A percentile compares a stretch with the other conserved stretches of the same genome.
Conservation (phyloP, 1,140 invertebrate genomes). For the Grapholita molesta region DNA sequence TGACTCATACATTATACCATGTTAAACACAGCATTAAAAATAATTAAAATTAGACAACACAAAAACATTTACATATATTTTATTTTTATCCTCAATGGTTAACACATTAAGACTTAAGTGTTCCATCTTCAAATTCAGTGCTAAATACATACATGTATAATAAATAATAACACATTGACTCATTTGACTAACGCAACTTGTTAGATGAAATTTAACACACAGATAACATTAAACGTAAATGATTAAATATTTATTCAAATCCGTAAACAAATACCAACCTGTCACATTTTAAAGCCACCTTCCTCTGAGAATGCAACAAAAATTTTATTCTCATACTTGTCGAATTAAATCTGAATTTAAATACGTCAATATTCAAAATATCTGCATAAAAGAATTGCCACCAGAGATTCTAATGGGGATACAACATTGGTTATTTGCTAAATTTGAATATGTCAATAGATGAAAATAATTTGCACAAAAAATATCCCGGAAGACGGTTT, state of each 20-base stretch:
- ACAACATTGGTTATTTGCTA: slow-evolving; percentile 35
- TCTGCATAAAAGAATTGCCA: neutral
- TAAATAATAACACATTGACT: neutral
- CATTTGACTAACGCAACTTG: neutral
- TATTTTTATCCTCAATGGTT: too few species aligned
- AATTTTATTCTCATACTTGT: slow-evolving; percentile 60
- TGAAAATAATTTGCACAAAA: slow-evolving; percentile 31
- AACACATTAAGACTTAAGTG: too few species aligned
- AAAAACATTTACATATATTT: too few species aligned
- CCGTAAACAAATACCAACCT: neutral
- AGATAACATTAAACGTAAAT: neutral
- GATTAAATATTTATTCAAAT: neutral
- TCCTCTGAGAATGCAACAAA: slow-evolving; percentile 49
- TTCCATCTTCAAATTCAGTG: too few species aligned
- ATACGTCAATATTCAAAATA: neutral
- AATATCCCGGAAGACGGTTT: slow-evolving; percentile 24
- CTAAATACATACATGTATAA: too few species aligned
- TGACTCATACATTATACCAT: too few species aligned
- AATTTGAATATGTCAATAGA: slow-evolving; percentile 64
- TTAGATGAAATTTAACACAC: neutral
- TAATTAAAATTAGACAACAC: too few species aligned
- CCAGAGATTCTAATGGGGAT: neutral
- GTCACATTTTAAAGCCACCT: neutral
- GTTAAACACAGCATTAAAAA: too few species aligned
- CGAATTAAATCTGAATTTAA: neutral